These are phyloP conservation scores for Drosophila carrolli DNA, from an alignment of 1,140 invertebrate species.

Conservation along the genomic window DNA sequence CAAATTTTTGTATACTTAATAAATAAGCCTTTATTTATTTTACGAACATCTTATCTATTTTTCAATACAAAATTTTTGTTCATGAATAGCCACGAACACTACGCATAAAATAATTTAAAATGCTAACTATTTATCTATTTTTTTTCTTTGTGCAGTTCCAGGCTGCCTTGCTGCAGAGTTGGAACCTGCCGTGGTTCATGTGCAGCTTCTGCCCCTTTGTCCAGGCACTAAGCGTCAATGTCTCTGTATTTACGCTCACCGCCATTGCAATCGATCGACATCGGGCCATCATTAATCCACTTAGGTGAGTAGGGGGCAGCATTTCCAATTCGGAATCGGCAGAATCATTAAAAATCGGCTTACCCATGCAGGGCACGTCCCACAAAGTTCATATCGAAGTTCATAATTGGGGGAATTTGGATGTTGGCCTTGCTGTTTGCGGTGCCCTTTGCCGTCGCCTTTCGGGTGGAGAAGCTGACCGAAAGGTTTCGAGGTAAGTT, in stretches of 20 bases:
- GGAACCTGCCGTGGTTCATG: constrained; percentile 93
- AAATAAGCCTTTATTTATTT: no score
- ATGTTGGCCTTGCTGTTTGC: constrained; percentile 87
- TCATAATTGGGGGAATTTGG: constrained; percentile 90
- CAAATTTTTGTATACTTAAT: no score
- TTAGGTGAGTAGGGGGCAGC: constrained; percentile 85
- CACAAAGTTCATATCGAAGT: constrained; percentile 89
- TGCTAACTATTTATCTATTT: not conserved
- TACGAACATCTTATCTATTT: no score
- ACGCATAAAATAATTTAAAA: no score
- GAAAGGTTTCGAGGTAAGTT: constrained; percentile 75
- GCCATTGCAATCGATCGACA: constrained; percentile 92
- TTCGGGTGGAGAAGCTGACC: constrained; percentile 86
- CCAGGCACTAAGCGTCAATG: constrained; percentile 91
- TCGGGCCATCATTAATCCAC: constrained; percentile 89
- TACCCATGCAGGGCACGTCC: constrained; percentile 87
- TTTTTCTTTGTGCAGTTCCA: constrained; percentile 88
- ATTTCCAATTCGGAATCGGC: constrained; percentile 4
- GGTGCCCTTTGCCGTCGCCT: constrained; percentile 88
- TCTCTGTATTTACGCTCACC: constrained; percentile 92
- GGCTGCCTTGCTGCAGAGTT: constrained; percentile 91
- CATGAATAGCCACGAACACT: no score
- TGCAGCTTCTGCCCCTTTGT: constrained; percentile 93
- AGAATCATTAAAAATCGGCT: constrained; percentile 23
- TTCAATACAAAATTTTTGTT: no score